phyloP scores from a whole-genome alignment of 2,888 invertebrate species.

The Callyntrura sp. region DNA sequence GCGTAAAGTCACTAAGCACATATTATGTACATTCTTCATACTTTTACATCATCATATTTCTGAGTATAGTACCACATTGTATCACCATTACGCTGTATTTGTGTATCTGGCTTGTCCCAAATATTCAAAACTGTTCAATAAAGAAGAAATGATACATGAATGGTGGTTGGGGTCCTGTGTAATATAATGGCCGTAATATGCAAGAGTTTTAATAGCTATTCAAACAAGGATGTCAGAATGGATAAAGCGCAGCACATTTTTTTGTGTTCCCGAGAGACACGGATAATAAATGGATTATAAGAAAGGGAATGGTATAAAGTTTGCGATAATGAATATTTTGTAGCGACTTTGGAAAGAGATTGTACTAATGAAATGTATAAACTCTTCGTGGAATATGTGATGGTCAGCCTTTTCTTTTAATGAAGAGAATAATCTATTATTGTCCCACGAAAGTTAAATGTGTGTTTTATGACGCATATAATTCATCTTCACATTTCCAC shows the following conservation, averaged over 20 bases:
- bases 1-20: too few species aligned
- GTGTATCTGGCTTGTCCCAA: slow-evolving; percentile 6
- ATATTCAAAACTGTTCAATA: slow-evolving; percentile 12
- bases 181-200: background rate
- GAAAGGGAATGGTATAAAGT: background rate
- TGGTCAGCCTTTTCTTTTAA: background rate
- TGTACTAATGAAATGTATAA: background rate
- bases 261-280: background rate
- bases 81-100: background rate
- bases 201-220: background rate
- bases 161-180: background rate
- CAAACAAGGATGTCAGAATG: background rate
- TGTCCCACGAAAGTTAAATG: slow-evolving; percentile 28
- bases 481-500: background rate
- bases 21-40: background rate
- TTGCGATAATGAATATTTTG: background rate
- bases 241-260: background rate
- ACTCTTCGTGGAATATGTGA: too few species aligned
- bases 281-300: background rate
- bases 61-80: background rate
- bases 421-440: background rate
- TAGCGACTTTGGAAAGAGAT: background rate
- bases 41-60: background rate
- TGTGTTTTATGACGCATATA: background rate
- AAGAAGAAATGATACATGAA: background rate